These are phyloP conservation scores for Prorops nasuta DNA, from an alignment of 1,140 invertebrate genomes.

Conservation along the genomic window DNA sequence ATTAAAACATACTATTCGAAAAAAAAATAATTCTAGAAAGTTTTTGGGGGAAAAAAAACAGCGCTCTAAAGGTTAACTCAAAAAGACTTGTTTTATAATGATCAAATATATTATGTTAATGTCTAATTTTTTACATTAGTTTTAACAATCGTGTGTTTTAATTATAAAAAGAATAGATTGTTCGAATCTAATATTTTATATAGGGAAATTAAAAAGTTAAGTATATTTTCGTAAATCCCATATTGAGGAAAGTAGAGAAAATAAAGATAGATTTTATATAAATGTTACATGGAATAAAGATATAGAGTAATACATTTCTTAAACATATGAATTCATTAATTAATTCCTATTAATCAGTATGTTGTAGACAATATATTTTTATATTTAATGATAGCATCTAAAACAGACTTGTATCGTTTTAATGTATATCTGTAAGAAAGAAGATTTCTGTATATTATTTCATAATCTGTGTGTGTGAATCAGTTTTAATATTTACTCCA, in stretches of 20 bases:
- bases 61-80: too few species aligned
- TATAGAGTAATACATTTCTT: neutral
- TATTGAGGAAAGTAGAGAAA: conserved; percentile 8
- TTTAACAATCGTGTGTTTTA: conserved; percentile 20
- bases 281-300: too few species aligned
- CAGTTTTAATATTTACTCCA: conserved; percentile 7
- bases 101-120: too few species aligned
- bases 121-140: conserved; percentile 10
- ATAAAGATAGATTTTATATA: conserved; percentile 18
- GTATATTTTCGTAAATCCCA: neutral
- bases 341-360: conserved; percentile 2
- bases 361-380: conserved; percentile 12
- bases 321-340: conserved; percentile 2
- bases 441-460: conserved; percentile 13
- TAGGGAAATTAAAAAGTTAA: conserved; percentile 9
- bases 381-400: conserved; percentile 16
- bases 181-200: conserved; percentile 8
- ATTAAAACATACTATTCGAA: too few species aligned
- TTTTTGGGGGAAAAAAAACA: too few species aligned
- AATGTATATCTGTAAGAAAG: conserved; percentile 21
- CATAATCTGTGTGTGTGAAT: conserved; percentile 9
- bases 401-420: conserved; percentile 27
- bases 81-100: too few species aligned
- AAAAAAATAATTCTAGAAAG: too few species aligned
- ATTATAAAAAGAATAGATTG: conserved; percentile 6